phyloP scores from a whole-genome alignment of 2,888 invertebrate species.

The Syrista parreyssii region DNA sequence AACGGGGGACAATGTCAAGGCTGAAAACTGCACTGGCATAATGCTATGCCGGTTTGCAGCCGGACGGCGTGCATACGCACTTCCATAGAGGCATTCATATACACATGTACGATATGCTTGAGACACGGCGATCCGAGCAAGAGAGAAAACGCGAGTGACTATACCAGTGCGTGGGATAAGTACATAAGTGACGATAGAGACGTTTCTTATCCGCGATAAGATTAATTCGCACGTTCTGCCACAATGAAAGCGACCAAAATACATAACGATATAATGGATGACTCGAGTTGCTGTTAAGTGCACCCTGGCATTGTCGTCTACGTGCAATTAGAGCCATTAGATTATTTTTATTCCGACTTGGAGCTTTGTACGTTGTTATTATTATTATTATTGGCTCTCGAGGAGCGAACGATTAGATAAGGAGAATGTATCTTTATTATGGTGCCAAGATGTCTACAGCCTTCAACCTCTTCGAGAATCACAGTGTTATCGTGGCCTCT shows the following conservation, averaged over 20 bases:
- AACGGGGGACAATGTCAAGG: conserved; percentile 50
- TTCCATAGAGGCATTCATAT: neutral
- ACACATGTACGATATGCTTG: neutral
- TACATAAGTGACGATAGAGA: neutral
- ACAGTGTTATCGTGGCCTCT: neutral
- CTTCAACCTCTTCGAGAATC: conserved; percentile 2
- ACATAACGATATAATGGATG: neutral
- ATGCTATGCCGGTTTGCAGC: neutral
- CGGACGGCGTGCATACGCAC: conserved; percentile 2
- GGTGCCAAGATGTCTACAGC: conserved; percentile 11
- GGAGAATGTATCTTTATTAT: conserved; percentile 4
- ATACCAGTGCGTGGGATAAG: neutral
- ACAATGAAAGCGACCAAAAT: neutral
- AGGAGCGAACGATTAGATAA: conserved; percentile 4
- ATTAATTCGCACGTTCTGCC: neutral
- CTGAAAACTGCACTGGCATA: conserved; percentile 25
- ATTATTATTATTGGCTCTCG: neutral
- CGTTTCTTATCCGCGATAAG: neutral
- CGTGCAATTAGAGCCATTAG: neutral
- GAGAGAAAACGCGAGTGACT: neutral
- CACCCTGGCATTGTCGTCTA: neutral
- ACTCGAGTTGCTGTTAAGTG: neutral
- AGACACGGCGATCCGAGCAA: neutral
- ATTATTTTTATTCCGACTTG: neutral
- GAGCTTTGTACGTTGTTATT: neutral